phyloP scores from a whole-genome alignment of 2,113 vertebrate genomes.

The Phoenicopterus ruber region DNA sequence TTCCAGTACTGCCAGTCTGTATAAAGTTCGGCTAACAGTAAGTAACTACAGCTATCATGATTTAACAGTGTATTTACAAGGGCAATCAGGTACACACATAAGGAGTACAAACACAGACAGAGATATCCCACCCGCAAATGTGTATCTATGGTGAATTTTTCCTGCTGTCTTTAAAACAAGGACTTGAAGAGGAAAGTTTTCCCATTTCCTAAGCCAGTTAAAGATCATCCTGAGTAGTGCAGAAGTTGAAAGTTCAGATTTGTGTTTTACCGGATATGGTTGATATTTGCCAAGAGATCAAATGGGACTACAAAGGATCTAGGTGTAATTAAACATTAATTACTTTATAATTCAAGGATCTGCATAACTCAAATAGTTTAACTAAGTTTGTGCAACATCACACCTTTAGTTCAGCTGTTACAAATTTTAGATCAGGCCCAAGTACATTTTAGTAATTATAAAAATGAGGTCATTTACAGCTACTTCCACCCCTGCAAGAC shows the following conservation, averaged over 20 bases:
- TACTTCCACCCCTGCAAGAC: neutral
- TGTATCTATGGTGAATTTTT: neutral
- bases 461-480: neutral
- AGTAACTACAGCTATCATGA: neutral
- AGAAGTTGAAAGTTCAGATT: neutral
- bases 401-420: neutral
- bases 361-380: neutral
- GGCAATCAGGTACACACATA: neutral
- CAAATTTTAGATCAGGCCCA: neutral
- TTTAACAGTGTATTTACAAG: neutral
- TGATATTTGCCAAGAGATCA: neutral
- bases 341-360: neutral
- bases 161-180: neutral
- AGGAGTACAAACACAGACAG: neutral
- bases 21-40: neutral
- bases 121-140: neutral
- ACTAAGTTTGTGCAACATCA: neutral
- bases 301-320: neutral
- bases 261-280: neutral
- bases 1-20: neutral
- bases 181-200: neutral
- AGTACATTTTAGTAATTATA: neutral
- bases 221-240: neutral
- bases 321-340: neutral
- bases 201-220: neutral